Percentiles rank a stretch among this genome's conserved stretches.
Conservation (phyloP, 2,113 vertebrate genomes). For the Oplegnathus fasciatus region DNA sequence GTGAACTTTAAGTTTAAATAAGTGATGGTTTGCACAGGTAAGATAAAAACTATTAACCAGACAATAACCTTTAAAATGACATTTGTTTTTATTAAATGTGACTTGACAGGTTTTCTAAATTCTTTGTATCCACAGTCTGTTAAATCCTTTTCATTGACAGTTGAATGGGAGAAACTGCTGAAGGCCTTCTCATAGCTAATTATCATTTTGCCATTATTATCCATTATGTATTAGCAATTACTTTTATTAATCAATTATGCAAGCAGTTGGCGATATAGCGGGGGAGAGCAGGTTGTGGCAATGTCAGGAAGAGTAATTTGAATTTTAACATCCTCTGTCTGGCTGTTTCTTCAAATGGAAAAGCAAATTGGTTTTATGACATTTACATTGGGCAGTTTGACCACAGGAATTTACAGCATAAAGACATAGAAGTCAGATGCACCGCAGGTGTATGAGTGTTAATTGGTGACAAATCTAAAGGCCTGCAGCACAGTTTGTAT, state of each 20-base stretch:
- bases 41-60: not conserved
- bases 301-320: slow-evolving; percentile 24
- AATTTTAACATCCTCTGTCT: slow-evolving; percentile 30
- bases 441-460: slow-evolving; percentile 21
- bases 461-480: slow-evolving; percentile 37
- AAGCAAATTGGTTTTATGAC: slow-evolving; percentile 55
- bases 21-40: not conserved
- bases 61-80: slow-evolving; percentile 11
- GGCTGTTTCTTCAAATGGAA: slow-evolving; percentile 5
- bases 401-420: not conserved
- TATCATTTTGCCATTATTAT: slow-evolving; percentile 60
- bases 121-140: slow-evolving; percentile 2
- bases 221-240: slow-evolving; percentile 70
- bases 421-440: not conserved
- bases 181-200: slow-evolving; percentile 41
- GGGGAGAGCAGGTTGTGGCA: slow-evolving; percentile 23
- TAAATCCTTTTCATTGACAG: slow-evolving; percentile 14
- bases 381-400: slow-evolving; percentile 53
- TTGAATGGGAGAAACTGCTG: slow-evolving; percentile 30
- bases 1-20: not conserved
- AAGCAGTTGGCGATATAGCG: slow-evolving; percentile 22
- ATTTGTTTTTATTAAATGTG: slow-evolving; percentile 24
- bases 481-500: slow-evolving; percentile 28
- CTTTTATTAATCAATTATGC: slow-evolving; percentile 65
- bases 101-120: not conserved